Evolutionary conservation across 2,113 vertebrate genomes (phyloP), one percentile per base, ranked within the genome.

Genomic region (Haemorhous mexicanus): DNA sequence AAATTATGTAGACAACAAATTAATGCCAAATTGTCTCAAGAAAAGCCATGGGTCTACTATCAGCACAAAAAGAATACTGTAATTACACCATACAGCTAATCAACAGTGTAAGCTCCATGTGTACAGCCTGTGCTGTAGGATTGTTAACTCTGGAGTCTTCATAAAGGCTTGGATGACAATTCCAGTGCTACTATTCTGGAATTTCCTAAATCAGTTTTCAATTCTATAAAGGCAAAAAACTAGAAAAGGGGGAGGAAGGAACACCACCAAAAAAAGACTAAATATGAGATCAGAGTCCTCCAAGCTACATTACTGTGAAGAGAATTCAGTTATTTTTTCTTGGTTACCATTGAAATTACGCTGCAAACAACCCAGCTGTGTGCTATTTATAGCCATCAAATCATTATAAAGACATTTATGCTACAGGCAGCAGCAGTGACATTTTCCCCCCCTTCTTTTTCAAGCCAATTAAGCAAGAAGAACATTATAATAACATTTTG

Each of bases 381-480:
- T 86, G 84, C 84, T 94, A 89, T 76, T 84, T 93, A 94, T 91
- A 96, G 84, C 73, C 16, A 73, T 68, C 64, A 89, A 89, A 91
- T 89, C 24, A 77, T 87, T 89, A 93, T 77, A 89, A 93, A 82
- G 74, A 89, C 11, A 4, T 73, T 80, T 92, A 77, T 70, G 78
- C 43, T 82, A 95, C 61, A 62, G n/a, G 76, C 92, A 92, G 69
- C 59, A 72, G 52, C 67, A 87, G 69, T 47, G 80, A 88, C 44
- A 74, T 66, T 91, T 83, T 8, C 0, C 10, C n/a, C 64, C 21
- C 68, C 10, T 85, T 68, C 35, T 52, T 91, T 96, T 95, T 77
- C 80, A 90, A 89, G 82, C 35, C 77, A 94, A 76, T 94, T 94
- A 91, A 78, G 58, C 2, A 8, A 94, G 86, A 87, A 82, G 41